Base-by-base conservation (phyloP, 1,140 invertebrate species). In the Trachelipus rathkii region DNA sequence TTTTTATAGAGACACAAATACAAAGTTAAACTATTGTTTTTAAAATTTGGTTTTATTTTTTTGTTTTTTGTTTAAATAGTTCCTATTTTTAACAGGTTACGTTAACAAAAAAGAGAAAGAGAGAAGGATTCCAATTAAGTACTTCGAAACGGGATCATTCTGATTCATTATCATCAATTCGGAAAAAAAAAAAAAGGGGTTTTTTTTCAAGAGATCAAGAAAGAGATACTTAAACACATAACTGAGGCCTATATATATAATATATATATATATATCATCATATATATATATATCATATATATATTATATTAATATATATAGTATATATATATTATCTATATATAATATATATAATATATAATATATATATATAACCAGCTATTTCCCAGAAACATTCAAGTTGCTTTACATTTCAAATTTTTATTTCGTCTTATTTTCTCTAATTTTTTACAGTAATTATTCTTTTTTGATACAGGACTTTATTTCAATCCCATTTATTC, bases 321-420 rank as follows among this genome's bases (percentile, higher is more conserved):
- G n/a, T 44, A 71, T 44, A 44, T 44, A 44, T 71, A 71, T 44
- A 71, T 71, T 71, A 71, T 33, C 11, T 71, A 33, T 71, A 44
- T 71, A 44, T 71, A 44, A n/a, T 71, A 44, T 71, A 33, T 71
- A 33, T 71, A n/a, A 71, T 71, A 33, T 23, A 71, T 71, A n/a
- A 23, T 23, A 44, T 43, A 24, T 8, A 24, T 24, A 71, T 43
- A 43, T 71, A n/a, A n/a, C n/a, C n/a, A n/a, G n/a, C n/a, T n/a
- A n/a, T n/a, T n/a, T n/a, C n/a, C n/a, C n/a, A n/a, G n/a, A n/a
- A n/a, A n/a, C n/a, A n/a, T n/a, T n/a, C n/a, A n/a, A n/a, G n/a
- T n/a, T n/a, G n/a, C n/a, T n/a, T n/a, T n/a, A n/a, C n/a, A n/a
- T n/a, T n/a, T n/a, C n/a, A n/a, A n/a, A n/a, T n/a, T n/a, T n/a